Base-by-base conservation (phyloP, 1,140 invertebrate genomes). In the Phocides pigmalion region DNA sequence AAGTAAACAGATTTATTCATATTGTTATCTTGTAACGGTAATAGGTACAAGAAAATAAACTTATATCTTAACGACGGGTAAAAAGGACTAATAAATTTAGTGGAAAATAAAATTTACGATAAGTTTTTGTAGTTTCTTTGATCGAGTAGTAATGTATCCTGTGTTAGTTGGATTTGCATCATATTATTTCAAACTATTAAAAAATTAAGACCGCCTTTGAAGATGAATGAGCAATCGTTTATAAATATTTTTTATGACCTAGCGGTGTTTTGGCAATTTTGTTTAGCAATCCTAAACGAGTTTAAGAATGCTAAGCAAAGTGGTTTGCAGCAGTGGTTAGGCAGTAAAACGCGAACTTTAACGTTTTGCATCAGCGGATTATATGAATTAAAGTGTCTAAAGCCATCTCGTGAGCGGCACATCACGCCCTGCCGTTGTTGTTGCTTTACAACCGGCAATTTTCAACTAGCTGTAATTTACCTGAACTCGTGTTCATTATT, bases 301-400 rank as follows among this genome's bases (percentile, higher is more conserved):
- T 42, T 49, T 28, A 14, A 35, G 35, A 37, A 54, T 64, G 28
- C 50, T 62, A 56, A 56, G 32, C 44, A 39, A 61, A 49, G 25
- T 20, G 16, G 28, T 46, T 49, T 50, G 47, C 58, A 66, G 25
- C 22, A 42, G 39, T 42, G 28, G 56, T 49, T 22, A 44, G 44
- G 62, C 66, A 51, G 46, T 25, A 25, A 66, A 64, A 47, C 63
- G 69, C 62, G 71, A 75, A 71, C 65, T 73, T 76, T 64, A 74
- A 73, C 66, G 54, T 68, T 79, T 68, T 56, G 64, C 59, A 58
- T 64, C 70, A 70, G 68, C 59, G 66, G 67, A 72, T 72, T 71
- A 72, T 66, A 72, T 62, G 61, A 72, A 81, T 76, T 76, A 78
- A 76, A 37, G 68, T 78, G 76, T 78, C 73, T 63, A 64, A 73